These are phyloP conservation scores for Tauraco hartlaubi DNA, from an alignment of 2,797 vertebrate species.

Conservation along the genomic window DNA sequence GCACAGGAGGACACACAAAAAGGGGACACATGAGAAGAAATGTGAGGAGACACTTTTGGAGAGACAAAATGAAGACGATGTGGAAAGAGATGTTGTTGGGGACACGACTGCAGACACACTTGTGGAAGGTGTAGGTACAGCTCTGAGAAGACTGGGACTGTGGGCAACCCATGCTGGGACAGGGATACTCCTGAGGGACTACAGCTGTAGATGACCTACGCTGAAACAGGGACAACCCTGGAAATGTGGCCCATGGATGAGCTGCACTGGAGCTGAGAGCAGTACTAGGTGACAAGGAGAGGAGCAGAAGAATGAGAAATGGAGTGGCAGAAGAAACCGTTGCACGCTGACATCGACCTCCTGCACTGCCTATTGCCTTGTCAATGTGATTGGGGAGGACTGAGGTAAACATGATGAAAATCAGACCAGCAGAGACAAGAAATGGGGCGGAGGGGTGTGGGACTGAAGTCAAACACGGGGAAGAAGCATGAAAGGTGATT, in stretches of 20 bases:
- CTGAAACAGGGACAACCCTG: neutral
- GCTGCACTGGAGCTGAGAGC: neutral
- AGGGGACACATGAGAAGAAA: neutral
- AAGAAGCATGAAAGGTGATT: neutral
- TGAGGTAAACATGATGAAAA: neutral
- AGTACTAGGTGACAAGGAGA: neutral
- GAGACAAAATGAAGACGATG: neutral
- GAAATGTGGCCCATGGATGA: neutral
- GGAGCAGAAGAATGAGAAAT: neutral
- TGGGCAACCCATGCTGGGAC: neutral
- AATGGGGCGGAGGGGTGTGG: neutral
- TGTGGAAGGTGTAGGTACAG: neutral
- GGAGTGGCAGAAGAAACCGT: neutral
- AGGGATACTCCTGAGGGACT: neutral
- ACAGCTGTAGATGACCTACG: neutral
- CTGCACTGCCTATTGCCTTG: neutral
- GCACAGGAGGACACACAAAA: neutral
- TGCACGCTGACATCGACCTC: rapidly evolving
- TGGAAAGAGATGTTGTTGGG: neutral
- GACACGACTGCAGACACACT: neutral
- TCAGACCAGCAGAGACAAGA: neutral
- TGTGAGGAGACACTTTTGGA: neutral
- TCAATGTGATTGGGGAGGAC: neutral
- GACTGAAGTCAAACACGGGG: neutral
- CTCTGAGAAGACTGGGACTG: neutral